phyloP scores from a whole-genome alignment of 2,888 invertebrate species.

The Melanophora roralis region DNA sequence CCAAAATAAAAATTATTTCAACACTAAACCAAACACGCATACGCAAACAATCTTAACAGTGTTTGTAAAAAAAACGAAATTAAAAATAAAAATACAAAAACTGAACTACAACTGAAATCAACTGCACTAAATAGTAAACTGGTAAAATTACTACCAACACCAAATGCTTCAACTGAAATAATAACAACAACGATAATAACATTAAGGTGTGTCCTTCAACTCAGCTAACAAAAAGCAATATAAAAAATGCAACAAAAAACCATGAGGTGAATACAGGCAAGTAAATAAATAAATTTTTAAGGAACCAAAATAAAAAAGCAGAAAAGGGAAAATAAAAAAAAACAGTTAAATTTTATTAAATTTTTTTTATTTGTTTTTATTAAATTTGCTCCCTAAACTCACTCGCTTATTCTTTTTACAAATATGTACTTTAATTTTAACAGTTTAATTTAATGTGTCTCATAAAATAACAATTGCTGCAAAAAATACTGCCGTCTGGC shows the following conservation, averaged over 20 bases:
- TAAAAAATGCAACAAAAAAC: constrained; percentile 2
- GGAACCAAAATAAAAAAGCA: not conserved
- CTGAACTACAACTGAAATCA: constrained; percentile 15
- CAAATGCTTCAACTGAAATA: not conserved
- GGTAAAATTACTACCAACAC: constrained; percentile 19
- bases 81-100: constrained; percentile 1
- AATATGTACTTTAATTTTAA: not conserved
- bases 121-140: constrained; percentile 17
- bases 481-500: not conserved
- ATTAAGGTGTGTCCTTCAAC: constrained; percentile 56
- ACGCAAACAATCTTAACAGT: not conserved
- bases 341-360: constrained; percentile 1
- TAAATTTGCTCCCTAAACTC: not conserved
- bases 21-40: not conserved
- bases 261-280: constrained; percentile 15
- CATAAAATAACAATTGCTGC: constrained; percentile 3
- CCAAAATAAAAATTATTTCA: constrained; percentile 2
- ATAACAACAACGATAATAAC: constrained; percentile 4
- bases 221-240: constrained; percentile 33
- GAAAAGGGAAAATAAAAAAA: not conserved
- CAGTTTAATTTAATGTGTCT: constrained; percentile 26
- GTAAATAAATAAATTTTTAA: constrained; percentile 35
- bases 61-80: not conserved
- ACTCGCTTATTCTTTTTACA: not conserved
- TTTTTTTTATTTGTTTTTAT: not conserved